Percentiles rank a stretch among this genome's conserved stretches.
Evolutionary conservation across 2,113 vertebrate species (phyloP).

Genomic region (Oreochromis tanganicae): DNA sequence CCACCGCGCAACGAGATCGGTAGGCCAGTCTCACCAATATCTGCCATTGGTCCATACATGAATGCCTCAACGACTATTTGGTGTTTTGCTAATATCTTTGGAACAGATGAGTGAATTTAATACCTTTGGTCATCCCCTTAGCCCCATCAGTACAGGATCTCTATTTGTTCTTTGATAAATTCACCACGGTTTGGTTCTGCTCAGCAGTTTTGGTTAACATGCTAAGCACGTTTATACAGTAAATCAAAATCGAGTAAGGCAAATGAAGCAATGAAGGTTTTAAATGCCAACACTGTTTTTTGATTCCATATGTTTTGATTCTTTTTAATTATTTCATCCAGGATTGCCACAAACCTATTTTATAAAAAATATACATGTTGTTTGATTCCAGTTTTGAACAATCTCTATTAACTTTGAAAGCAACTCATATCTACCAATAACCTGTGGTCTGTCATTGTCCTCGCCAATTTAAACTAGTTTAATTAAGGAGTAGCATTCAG

Average conservation of each 20-base stretch:
- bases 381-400: background rate
- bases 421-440: background rate
- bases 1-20: conserved; percentile 92
- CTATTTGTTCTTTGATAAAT: background rate
- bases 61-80: background rate
- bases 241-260: background rate
- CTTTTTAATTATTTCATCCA: background rate
- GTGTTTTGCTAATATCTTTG: background rate
- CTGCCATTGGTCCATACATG: accelerated
- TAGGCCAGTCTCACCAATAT: conserved; percentile 37
- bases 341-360: background rate
- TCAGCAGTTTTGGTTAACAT: background rate
- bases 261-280: background rate
- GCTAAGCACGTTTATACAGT: background rate
- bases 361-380: background rate
- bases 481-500: background rate
- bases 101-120: background rate
- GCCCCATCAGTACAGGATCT: background rate
- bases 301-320: background rate
- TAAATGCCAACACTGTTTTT: background rate
- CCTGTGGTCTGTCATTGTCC: background rate
- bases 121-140: background rate
- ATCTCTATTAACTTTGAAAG: background rate
- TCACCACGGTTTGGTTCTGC: background rate
- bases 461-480: background rate